These are phyloP conservation scores for Scylla paramamosain DNA, from an alignment of 1,140 invertebrate species.

Conservation along the genomic window DNA sequence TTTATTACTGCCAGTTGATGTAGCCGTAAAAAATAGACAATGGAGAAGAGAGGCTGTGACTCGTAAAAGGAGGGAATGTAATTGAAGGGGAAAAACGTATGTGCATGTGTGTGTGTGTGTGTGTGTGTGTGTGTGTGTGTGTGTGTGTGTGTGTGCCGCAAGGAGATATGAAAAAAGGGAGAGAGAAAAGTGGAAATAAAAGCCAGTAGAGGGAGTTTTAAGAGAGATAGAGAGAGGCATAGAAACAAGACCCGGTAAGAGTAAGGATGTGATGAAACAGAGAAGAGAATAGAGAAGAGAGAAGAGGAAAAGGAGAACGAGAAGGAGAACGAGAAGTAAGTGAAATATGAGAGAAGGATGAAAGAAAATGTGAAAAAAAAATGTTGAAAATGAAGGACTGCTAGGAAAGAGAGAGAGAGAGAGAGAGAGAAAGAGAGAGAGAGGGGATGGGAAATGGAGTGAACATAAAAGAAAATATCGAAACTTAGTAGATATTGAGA, in stretches of 20 bases:
- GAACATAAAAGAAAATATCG: background rate
- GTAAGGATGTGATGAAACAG: background rate
- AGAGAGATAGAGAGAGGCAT: background rate
- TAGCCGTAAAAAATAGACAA: background rate
- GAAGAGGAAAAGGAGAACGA: background rate
- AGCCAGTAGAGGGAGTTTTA: background rate
- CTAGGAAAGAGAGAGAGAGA: background rate
- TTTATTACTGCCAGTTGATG: background rate
- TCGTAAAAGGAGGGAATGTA: background rate
- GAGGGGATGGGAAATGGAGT: background rate
- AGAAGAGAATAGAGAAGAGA: background rate
- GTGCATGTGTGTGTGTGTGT: slow-evolving; percentile 10
- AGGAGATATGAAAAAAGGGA: background rate
- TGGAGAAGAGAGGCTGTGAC: background rate
- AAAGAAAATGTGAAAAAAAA: background rate
- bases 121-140: slow-evolving; percentile 29
- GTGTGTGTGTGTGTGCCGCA: slow-evolving; percentile 8
- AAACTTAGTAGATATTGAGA: background rate
- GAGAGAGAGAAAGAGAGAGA: background rate
- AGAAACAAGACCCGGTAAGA: background rate
- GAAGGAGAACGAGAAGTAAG: background rate
- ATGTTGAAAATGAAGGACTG: background rate
- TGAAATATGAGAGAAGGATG: background rate
- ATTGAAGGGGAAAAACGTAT: background rate
- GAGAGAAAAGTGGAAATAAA: background rate